Percentiles rank a stretch among this genome's conserved stretches.
Evolutionary conservation across 2,888 invertebrate species (phyloP).

Genomic region (Agrochola lychnidis): DNA sequence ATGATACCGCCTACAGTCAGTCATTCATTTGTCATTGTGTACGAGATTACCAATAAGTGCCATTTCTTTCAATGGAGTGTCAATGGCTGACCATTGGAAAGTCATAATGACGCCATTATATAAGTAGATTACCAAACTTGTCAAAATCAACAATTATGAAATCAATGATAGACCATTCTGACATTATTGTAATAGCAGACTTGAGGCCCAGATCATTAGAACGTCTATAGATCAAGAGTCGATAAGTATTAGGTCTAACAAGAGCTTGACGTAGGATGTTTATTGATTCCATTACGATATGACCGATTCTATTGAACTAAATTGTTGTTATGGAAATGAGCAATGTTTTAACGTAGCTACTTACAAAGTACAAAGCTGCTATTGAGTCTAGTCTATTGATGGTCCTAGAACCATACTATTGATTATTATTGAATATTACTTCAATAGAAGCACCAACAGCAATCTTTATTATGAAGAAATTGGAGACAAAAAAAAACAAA

Average conservation of each 20-base stretch:
- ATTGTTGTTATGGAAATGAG: background rate
- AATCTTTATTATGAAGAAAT: background rate
- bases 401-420: background rate
- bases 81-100: no score
- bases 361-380: background rate
- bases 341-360: background rate
- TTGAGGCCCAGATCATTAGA: no score
- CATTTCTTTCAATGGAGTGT: no score
- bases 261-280: background rate
- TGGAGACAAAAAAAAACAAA: background rate
- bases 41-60: no score
- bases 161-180: no score
- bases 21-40: no score
- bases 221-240: background rate
- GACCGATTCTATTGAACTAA: conserved; percentile 18
- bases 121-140: no score
- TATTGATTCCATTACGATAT: conserved; percentile 7
- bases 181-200: no score
- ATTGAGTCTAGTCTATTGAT: background rate
- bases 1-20: no score
- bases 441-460: background rate
- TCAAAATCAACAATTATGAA: no score
- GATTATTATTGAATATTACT: background rate
- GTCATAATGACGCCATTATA: no score
- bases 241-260: conserved; percentile 8